Evolutionary conservation across 1,140 invertebrate genomes (phyloP), one percentile per base, ranked within the genome.

Genomic region (Lycorma delicatula): DNA sequence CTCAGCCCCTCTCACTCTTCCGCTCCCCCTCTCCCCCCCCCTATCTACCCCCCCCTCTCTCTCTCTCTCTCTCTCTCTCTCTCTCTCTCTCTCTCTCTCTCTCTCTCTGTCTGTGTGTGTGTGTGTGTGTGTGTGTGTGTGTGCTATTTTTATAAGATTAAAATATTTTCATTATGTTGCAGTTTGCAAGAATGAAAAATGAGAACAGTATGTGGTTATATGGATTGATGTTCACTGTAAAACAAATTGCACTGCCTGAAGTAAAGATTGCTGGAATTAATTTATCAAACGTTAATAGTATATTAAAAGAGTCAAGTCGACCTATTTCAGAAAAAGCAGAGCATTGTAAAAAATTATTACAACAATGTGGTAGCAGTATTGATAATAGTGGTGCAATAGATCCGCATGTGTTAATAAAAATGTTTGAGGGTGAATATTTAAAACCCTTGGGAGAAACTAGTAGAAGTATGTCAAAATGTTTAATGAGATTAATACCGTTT

Each of bases 251-350:
- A 50, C 18, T 27, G 5, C 36, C 52, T 12, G 16, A 20, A n/a
- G 12, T 41, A 12, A 29, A 22, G 12, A 16, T 56, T 16, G 34
- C 54, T 25, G 29, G 28, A 13, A 51, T 58, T 18, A 58, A 58
- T 34, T 49, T 58, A 2, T 20, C 38, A 36, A 48, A 36, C 46
- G 56, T 58, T 11, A 51, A 58, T 22, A 28, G 51, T 9, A 38
- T 50, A 16, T 23, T 58, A 1, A 52, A 58, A 51, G 49, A 58
- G 6, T 41, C 56, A 11, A 34, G 27, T 12, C 18, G 27, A 27
- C 56, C 47, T 6, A 16, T 58, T 29, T 58, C 56, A 22, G 56
- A 58, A 22, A 58, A 58, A 51, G 56, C 56, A 2, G 56, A 58
- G 26, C 51, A 36, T 29, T 50, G 29, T 44, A 58, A 58, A 48